These are phyloP conservation scores for Halichoeres trimaculatus DNA, from an alignment of 2,113 vertebrate species.

Conservation along the genomic window DNA sequence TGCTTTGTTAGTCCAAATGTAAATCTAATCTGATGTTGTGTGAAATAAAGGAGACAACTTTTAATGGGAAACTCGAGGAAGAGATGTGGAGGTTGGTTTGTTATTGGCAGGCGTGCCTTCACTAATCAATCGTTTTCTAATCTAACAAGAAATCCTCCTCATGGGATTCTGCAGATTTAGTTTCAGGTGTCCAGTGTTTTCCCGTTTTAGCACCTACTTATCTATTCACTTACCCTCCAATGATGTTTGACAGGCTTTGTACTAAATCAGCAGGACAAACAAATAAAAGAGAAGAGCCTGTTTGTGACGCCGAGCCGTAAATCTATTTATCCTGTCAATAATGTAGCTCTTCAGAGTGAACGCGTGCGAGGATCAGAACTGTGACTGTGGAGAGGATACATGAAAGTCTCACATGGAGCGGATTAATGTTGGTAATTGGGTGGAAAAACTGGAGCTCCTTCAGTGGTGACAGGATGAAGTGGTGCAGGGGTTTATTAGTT, in stretches of 20 bases:
- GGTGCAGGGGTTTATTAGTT: background rate
- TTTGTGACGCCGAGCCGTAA: background rate
- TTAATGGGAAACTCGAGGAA: constrained; percentile 19
- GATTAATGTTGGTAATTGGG: constrained; percentile 57
- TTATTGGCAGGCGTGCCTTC: background rate
- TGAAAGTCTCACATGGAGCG: constrained; percentile 41
- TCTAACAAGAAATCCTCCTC: background rate
- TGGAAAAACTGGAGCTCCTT: constrained; percentile 38
- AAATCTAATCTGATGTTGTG: constrained; percentile 41
- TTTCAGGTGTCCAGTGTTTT: background rate
- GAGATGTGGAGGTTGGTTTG: constrained; percentile 12
- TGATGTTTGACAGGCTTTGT: background rate
- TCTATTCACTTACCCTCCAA: background rate
- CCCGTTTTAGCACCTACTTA: background rate
- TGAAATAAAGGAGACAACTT: constrained; percentile 31
- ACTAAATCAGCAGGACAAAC: too few species aligned
- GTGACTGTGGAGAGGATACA: constrained; percentile 20
- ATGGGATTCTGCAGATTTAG: background rate
- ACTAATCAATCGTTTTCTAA: background rate
- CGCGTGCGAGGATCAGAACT: constrained; percentile 14
- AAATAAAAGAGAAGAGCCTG: too few species aligned
- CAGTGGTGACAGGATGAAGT: background rate
- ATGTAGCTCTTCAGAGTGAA: constrained; percentile 26
- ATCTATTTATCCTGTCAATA: background rate
- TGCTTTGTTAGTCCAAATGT: constrained; percentile 55